Evolutionary conservation across 2,113 vertebrate genomes (phyloP), one percentile per base, ranked within the genome.

Genomic region (Trogon surrucura): DNA sequence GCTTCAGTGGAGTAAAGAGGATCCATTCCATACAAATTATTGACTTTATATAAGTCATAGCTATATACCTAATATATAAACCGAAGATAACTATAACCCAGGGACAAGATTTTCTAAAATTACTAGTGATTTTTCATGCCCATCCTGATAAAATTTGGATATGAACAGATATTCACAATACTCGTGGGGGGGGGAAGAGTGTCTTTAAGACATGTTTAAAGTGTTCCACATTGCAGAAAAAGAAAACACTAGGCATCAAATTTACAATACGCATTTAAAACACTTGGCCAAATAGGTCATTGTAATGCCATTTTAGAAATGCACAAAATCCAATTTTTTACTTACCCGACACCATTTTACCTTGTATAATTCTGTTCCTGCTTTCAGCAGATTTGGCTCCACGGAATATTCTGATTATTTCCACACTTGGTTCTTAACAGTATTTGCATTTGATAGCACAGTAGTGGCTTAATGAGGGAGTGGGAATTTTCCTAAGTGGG

Each of bases 301-400:
- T 21, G 26, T 71, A 44, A 80, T 64, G 30, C 17, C 21, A 77
- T 77, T 94, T 92, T 60, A 94, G 54, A 81, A 91, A 95, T 5
- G 8, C 48, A 71, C 65, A 95, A 93, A 87, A 79, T 89, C 32
- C 23, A 61, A 5, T 56, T 92, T 95, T 88, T 83, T 38, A 65
- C 45, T 65, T 53, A 53, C 5, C 47, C 74, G 44, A n/a, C 12
- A 80, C 11, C 11, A 50, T 78, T 86, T 89, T 57, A 71, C 56
- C 48, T 79, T 25, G 5, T 23, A 79, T 93, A 87, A 90, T 89
- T 73, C 9, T 50, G 26, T 72, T 85, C 57, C 45, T 47, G 45
- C 6, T 45, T 91, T 79, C 5, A 4, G 34, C 8, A 89, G 51
- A 67, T 84, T 84, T 89, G 91, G 16, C 17, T 78, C 34, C 34